Evolutionary conservation across 2,888 invertebrate species (phyloP).

Genomic region (Trichogramma dendrolimi): DNA sequence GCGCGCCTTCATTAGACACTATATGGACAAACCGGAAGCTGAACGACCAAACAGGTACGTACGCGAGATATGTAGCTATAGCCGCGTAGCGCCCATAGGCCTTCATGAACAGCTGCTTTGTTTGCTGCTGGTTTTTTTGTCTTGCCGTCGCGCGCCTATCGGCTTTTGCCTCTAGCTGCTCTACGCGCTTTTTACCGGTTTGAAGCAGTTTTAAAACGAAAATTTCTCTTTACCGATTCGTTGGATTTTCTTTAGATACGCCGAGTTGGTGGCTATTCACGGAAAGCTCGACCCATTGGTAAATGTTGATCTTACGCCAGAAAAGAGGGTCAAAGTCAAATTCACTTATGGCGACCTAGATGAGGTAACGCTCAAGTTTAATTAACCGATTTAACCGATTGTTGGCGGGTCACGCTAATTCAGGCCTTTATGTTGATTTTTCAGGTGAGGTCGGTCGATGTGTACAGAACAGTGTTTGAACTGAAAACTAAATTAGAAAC

Average conservation of each 20-base stretch:
- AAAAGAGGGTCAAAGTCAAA: conserved; percentile 79
- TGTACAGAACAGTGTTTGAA: conserved; percentile 72
- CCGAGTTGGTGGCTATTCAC: conserved; percentile 77
- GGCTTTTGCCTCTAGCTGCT: background rate
- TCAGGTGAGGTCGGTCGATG: conserved; percentile 49
- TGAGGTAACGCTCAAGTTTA: conserved; percentile 54
- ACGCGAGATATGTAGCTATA: background rate
- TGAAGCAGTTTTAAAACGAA: background rate
- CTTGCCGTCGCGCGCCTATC: no score
- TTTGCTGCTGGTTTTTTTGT: background rate
- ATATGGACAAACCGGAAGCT: conserved; percentile 81
- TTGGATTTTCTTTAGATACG: conserved; percentile 60
- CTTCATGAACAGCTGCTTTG: no score
- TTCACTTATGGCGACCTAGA: conserved; percentile 75
- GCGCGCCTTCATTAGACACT: conserved; percentile 86
- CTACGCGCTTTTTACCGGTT: background rate
- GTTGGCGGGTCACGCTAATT: background rate
- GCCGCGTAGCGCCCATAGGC: no score
- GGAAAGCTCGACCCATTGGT: conserved; percentile 88
- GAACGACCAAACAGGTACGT: conserved; percentile 74
- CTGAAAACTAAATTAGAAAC: conserved; percentile 75
- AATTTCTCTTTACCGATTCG: background rate
- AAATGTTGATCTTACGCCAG: conserved; percentile 80
- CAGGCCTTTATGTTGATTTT: conserved; percentile 16
- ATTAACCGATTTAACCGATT: background rate